These are phyloP conservation scores for Leucophenga maculata DNA, from an alignment of 2,888 invertebrate species.

Conservation along the genomic window DNA sequence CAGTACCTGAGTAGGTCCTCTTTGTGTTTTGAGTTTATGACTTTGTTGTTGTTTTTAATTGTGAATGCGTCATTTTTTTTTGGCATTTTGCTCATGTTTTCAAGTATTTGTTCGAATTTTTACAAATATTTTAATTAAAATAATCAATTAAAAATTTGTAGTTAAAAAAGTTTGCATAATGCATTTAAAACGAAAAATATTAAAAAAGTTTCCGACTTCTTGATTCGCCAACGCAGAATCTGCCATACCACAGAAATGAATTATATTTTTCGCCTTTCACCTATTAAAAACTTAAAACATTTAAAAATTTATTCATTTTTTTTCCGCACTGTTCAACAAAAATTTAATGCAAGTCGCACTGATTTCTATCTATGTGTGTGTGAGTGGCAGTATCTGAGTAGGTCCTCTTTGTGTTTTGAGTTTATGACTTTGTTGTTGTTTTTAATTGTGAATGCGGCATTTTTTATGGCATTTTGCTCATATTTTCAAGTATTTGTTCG, in stretches of 20 bases:
- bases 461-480: neutral
- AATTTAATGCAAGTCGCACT: neutral
- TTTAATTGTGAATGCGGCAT: neutral
- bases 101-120: too few species aligned
- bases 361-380: neutral
- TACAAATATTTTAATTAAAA: too few species aligned
- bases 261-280: too few species aligned
- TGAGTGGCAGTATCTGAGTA: neutral
- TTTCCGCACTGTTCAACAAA: neutral
- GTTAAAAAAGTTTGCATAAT: too few species aligned
- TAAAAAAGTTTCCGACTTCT: too few species aligned
- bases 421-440: neutral
- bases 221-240: too few species aligned
- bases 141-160: too few species aligned
- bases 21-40: neutral
- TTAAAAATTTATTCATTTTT: too few species aligned
- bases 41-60: neutral
- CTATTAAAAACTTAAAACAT: too few species aligned
- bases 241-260: too few species aligned
- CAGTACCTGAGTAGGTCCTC: neutral
- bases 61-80: neutral
- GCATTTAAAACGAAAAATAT: too few species aligned
- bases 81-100: neutral
- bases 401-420: neutral
- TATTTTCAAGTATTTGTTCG: too few species aligned